Evolutionary conservation across 2,113 vertebrate species (phyloP), one percentile per base, ranked within the genome.

Genomic region (Mastomys natalensis): DNA sequence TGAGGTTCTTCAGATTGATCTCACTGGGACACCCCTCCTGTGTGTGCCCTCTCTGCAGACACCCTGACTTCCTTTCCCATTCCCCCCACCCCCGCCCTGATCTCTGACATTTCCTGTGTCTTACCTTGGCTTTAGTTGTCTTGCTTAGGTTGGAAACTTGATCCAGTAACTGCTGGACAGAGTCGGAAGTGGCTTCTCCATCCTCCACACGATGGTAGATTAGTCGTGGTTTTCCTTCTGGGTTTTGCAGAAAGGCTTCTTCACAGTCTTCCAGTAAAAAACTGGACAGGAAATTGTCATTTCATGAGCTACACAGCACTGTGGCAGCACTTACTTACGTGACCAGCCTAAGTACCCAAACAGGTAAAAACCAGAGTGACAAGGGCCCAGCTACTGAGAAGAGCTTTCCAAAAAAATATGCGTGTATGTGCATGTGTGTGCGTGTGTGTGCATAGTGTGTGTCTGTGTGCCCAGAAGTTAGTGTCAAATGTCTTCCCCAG

Each of bases 201-300:
- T 99, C 98, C 77, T 98, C 98, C 21, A 98, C 98, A 88, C 98
- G 98, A 97, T 99, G 99, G 98, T 99, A 99, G 85, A 99, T 98
- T 84, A 99, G 98, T 48, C 99, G 98, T 5, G 99, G 99, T 70
- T 99, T 99, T 93, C 99, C 99, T 88, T 99, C 99, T 16, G 99
- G 98, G 97, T 99, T 99, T 98, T 98, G 99, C 98, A 99, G 98
- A 97, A 99, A 99, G 55, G 99, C 99, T 98, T 99, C 99, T 97
- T 99, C 99, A 94, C 99, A 99, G 96, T 99, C 99, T 96, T 99
- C 99, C 97, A 99, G 89, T 95, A 99, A 98, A 90, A 98, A 98
- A 97, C 99, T 99, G 98, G 90, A 98, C 97, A 95, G 96, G 96
- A 98, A 97, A 98, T 95, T 91, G 97, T 93, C 95, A 98, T 98